Percentiles rank a stretch among this genome's conserved stretches.
These are phyloP conservation scores for Aspiorhynchus laticeps DNA, from an alignment of 2,113 vertebrate genomes.

Conservation along the genomic window DNA sequence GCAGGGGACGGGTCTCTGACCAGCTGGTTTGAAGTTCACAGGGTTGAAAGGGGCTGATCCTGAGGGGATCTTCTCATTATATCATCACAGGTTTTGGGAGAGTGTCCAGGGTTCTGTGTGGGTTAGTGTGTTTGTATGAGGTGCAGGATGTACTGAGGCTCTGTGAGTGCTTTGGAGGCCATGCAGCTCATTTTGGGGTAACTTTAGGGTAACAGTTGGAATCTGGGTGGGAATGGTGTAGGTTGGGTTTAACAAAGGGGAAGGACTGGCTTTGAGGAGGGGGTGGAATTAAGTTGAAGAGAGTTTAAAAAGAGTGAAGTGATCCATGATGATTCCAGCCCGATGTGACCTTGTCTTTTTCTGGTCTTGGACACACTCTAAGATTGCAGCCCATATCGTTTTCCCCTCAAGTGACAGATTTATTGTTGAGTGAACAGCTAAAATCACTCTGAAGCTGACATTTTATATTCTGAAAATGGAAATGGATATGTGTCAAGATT, in stretches of 20 bases:
- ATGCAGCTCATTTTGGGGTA: conserved; percentile 25
- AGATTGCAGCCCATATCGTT: not conserved
- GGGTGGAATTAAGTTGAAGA: not conserved
- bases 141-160: not conserved
- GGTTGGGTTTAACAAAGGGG: conserved; percentile 52
- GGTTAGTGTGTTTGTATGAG: conserved; percentile 20
- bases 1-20: conserved; percentile 42
- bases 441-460: not conserved
- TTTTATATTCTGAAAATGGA: not conserved
- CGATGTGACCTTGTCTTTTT: conserved; percentile 50
- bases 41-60: conserved; percentile 30
- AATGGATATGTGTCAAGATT: not conserved
- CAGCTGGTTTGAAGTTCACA: conserved; percentile 52
- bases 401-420: not conserved
- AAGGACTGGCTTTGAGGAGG: conserved; percentile 30
- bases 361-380: conserved; percentile 7
- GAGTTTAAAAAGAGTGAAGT: conserved; percentile 55
- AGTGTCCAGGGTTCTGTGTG: conserved; percentile 12
- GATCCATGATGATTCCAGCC: conserved; percentile 60
- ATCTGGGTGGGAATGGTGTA: not conserved
- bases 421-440: not conserved
- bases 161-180: not conserved
- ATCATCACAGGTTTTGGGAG: conserved; percentile 67
- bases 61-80: conserved; percentile 68
- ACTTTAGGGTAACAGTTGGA: conserved; percentile 11